Evolutionary conservation across 2,888 invertebrate species (phyloP).

Genomic region (Ochropleura plecta): DNA sequence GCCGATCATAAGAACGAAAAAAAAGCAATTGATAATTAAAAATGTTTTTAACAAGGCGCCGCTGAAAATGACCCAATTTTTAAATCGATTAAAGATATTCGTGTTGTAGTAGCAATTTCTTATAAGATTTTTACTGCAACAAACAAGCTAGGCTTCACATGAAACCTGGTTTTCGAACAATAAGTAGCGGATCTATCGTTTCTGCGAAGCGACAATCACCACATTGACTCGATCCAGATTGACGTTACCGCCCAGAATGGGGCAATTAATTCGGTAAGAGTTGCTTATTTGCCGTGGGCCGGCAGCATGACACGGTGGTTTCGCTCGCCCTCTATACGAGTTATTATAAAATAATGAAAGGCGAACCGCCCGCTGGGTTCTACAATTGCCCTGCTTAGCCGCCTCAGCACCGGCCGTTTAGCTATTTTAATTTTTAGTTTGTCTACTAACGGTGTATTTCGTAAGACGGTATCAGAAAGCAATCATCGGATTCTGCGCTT

Average conservation of each 20-base stretch:
- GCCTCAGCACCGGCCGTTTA: slow-evolving; percentile 87
- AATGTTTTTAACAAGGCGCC: not conserved
- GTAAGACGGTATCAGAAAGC: slow-evolving; percentile 81
- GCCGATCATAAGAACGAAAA: not conserved
- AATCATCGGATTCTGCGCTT: slow-evolving; percentile 76
- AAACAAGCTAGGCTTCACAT: slow-evolving; percentile 13
- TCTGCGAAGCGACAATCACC: slow-evolving; percentile 76
- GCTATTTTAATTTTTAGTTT: slow-evolving; percentile 91
- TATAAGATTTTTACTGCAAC: not conserved
- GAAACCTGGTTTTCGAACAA: slow-evolving; percentile 24
- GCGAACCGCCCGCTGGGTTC: slow-evolving; percentile 88
- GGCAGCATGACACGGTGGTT: slow-evolving; percentile 86
- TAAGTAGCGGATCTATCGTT: slow-evolving; percentile 52
- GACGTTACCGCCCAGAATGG: slow-evolving; percentile 87
- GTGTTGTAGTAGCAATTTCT: not conserved
- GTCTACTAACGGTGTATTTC: slow-evolving; percentile 88
- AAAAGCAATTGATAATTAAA: not conserved
- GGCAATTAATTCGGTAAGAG: slow-evolving; percentile 89
- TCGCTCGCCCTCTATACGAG: slow-evolving; percentile 84
- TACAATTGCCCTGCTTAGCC: slow-evolving; percentile 90
- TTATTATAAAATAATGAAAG: slow-evolving; percentile 91
- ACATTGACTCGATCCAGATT: slow-evolving; percentile 73
- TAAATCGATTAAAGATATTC: not conserved
- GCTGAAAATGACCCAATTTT: not conserved
- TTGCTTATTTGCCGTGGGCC: slow-evolving; percentile 80